Evolutionary conservation across 2,113 vertebrate species (phyloP), one percentile per base, ranked within the genome.

Genomic region (Tricholaema leucomelas): DNA sequence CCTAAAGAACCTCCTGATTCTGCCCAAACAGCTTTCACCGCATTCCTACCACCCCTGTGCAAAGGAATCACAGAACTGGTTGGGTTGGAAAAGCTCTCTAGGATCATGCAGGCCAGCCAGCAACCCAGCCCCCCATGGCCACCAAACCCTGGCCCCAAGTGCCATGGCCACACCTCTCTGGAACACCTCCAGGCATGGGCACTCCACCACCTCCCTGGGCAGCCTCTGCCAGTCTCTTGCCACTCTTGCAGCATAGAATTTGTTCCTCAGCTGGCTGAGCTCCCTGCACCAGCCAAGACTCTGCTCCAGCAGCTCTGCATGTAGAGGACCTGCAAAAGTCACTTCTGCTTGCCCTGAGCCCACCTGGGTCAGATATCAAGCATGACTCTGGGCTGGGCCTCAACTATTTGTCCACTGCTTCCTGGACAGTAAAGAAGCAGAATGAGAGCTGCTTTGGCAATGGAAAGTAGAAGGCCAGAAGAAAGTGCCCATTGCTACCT

Each of bases 291-390:
- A 33, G 30, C 30, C 69, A 35, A 28, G 64, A 23, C 36, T 33
- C 30, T 0, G 1, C 14, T 9, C 50, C 15, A 12, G 46, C 2
- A 13, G 30, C 21, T 36, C 36, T 8, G 33, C 15, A 14, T 15
- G 55, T 1, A 15, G 13, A 52, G 14, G 19, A 40, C 14, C 52
- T 54, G 27, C 64, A 15, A 20, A 54, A 20, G 63, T n/a, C 46
- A 8, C 23, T 72, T 46, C 6, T 1, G 54, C 19, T 0, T 21
- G 59, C 27, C 3, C 0, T 1, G 4, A 40, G 42, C 9, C 54
- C 33, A 35, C n/a, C n/a, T 25, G 17, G 50, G 18, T 10, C 33
- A 11, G 52, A 7, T 15, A 58, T 6, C 35, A 6, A 4, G 59
- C 40, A 30, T 31, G 31, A 2, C 20, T 3, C 46, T 65, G 24